Evolutionary conservation across 2,113 vertebrate genomes (phyloP), one percentile per base, ranked within the genome.

Genomic region (Pseudopodoces humilis): DNA sequence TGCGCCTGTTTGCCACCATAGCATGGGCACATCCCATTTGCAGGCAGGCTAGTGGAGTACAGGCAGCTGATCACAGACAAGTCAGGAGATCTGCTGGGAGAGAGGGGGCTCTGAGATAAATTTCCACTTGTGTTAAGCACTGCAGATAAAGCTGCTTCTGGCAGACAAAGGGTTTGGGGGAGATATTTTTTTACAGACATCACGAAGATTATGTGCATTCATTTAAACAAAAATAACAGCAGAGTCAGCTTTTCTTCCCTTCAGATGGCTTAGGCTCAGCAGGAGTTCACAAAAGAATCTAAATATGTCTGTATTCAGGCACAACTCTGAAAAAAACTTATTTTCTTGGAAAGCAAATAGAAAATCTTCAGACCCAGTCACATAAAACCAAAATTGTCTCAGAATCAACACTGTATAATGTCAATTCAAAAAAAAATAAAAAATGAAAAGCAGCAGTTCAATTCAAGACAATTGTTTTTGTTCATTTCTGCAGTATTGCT

Each of bases 171-270:
- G 19, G 33, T 39, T 84, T 75, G 39, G 11, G 23, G 46, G 49
- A 64, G 37, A 30, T 13, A 37, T 67, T 83, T 94, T 39, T 95
- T 88, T 88, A 41, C 23, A 77, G 47, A 58, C 71, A 65, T 77
- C 31, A 35, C 1, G 1, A 88, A 87, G 58, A 59, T 78, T 63
- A 55, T 58, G 41, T 77, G 22, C 58, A 31, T 80, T 39, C 92
- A 43, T 87, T 95, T 74, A 83, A 91, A 64, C 35, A 75, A 90
- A 95, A 94, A 46, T 80, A 90, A 67, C 21, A 64, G 35, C 52
- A 28, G 55, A 88, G 56, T 86, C 83, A 88, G 85, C 83, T 86
- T 85, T 79, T 76, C 76, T 88, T 62, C 39, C 39, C 47, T 70
- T 31, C 20, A 43, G 85, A 86, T 3, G 15, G 52, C 67, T 85